Percentiles rank a stretch among this genome's conserved stretches.
phyloP scores from a whole-genome alignment of 1,140 invertebrate genomes.

The Cydia strobilella region DNA sequence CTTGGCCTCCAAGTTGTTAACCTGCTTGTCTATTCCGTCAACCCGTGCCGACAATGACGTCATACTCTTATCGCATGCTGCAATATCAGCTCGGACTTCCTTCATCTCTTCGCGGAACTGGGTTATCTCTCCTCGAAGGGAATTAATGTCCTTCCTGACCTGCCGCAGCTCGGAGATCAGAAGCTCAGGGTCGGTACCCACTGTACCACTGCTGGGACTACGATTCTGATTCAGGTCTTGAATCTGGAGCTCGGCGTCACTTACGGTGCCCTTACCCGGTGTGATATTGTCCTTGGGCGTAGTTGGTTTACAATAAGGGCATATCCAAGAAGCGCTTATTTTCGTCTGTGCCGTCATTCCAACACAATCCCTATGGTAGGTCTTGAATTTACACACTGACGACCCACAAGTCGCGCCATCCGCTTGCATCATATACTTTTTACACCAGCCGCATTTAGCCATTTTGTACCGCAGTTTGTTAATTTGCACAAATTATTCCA shows the following conservation, averaged over 20 bases:
- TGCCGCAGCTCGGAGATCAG: not conserved
- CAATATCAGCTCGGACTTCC: not conserved
- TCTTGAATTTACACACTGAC: not conserved
- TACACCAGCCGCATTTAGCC: not conserved
- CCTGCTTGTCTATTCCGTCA: not conserved
- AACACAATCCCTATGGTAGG: not conserved
- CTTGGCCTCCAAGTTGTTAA: not conserved
- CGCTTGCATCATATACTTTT: not conserved
- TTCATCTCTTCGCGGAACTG: not conserved
- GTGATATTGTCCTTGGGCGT: not conserved
- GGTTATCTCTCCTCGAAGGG: not conserved
- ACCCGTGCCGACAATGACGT: not conserved
- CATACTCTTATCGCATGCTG: not conserved
- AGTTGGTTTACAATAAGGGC: not conserved
- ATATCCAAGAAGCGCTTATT: not conserved
- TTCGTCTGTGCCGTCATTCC: not conserved
- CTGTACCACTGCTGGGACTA: not conserved
- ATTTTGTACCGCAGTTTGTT: not conserved
- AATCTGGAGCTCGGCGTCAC: not conserved
- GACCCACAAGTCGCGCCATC: not conserved
- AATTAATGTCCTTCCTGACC: not conserved
- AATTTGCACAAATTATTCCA: too few relatives aligned
- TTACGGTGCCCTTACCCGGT: not conserved
- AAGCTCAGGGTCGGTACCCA: not conserved
- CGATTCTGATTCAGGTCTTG: not conserved